Evolutionary conservation across 1,140 invertebrate species (phyloP), one percentile per base, ranked within the genome.

Genomic region (Drosophila chauvacae): DNA sequence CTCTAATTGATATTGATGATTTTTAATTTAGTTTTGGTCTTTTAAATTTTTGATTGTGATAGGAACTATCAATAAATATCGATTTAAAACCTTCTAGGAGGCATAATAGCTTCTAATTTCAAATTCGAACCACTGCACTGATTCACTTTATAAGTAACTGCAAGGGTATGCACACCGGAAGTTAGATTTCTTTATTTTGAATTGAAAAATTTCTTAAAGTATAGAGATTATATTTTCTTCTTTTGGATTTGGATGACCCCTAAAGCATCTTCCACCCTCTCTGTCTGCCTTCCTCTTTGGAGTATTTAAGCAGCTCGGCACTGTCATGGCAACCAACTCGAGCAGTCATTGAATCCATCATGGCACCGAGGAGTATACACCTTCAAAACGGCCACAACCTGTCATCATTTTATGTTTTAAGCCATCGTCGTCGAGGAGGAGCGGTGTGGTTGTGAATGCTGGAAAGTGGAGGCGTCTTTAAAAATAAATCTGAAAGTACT

Each of bases 401-500:
- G 83, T 87, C 83, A 86, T 85, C 79, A 82, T 82, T 85, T 81
- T 51, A 85, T 86, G 63, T 85, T 81, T 81, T 85, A 85, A 85
- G 82, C 69, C 60, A 59, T n/a, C 33, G 48, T 23, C 14, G 51
- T 20, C 48, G 47, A 13, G 62, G 44, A 18, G 33, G 47, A 41
- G 20, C 16, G 30, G 16, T 28, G 2, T 3, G 10, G 35, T 23
- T 41, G 48, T 20, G 44, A 53, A 41, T 61, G 62, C 48, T 48
- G 48, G 61, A 33, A 18, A 33, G 61, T 13, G 45, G 66, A 44
- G 66, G 39, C 62, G 51, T 77, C 84, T 83, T 88, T 88, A 83
- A 86, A 77, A 80, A 69, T 77, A 83, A 88, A 86, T 83, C 76
- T 83, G 62, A 79, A 72, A 65, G 84, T 76, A 63, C 83, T 86